Conservation (phyloP, 1,140 invertebrate species). For the Macrobrachium rosenbergii region DNA sequence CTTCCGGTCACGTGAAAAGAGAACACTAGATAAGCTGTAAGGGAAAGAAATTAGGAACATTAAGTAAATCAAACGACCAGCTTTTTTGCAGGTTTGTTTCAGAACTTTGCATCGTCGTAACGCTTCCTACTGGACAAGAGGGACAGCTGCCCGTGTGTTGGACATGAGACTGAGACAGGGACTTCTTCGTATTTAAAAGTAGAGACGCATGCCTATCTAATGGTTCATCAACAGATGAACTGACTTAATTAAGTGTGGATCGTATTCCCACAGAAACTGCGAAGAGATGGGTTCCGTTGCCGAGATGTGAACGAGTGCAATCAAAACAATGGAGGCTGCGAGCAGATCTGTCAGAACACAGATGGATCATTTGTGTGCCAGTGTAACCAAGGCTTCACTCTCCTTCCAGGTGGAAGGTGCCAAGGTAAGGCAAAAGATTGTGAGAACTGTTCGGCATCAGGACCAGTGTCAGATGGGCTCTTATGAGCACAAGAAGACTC, state of each 20-base stretch:
- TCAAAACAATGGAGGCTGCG: constrained; percentile 72
- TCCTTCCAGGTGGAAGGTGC: constrained; percentile 68
- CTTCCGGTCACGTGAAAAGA: too few species aligned
- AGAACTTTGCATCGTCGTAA: too few species aligned
- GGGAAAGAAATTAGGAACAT: not conserved
- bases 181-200: too few species aligned
- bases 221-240: not conserved
- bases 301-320: constrained; percentile 79
- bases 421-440: constrained; percentile 23
- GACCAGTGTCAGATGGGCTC: not conserved
- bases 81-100: too few species aligned
- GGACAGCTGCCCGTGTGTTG: too few species aligned
- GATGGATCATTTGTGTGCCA: constrained; percentile 73
- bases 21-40: not conserved
- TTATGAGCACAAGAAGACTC: not conserved
- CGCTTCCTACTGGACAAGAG: too few species aligned
- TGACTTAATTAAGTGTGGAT: not conserved
- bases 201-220: not conserved
- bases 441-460: not conserved
- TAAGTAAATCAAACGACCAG: too few species aligned
- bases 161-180: too few species aligned
- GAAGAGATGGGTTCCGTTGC: constrained; percentile 69
- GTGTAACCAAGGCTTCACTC: constrained; percentile 70
- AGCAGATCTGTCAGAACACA: constrained; percentile 73
- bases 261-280: constrained; percentile 32